These are phyloP conservation scores for Paraplagusia blochii DNA, from an alignment of 2,113 vertebrate species.

Conservation along the genomic window DNA sequence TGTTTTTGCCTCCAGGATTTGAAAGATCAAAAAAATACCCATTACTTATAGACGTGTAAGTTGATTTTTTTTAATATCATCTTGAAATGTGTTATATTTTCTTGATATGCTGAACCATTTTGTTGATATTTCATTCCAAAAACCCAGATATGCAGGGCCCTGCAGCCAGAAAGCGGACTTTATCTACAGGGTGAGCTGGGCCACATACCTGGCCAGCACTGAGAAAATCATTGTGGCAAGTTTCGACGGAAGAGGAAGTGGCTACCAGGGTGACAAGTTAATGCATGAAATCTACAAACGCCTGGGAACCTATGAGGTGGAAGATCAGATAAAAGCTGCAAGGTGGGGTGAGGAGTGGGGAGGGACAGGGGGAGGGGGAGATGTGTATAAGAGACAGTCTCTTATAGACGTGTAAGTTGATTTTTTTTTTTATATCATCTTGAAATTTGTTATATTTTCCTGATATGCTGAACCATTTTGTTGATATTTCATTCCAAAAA, in stretches of 20 bases:
- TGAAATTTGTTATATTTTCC: not conserved
- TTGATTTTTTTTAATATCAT: constrained; percentile 1
- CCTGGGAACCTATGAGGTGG: constrained; percentile 92
- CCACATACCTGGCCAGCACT: constrained; percentile 91
- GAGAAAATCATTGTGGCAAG: constrained; percentile 93
- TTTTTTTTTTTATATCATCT: not conserved
- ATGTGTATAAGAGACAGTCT: too few species aligned
- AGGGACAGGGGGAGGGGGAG: too few species aligned
- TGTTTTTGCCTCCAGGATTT: constrained; percentile 91
- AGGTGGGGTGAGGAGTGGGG: constrained; percentile 71
- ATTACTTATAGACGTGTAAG: constrained; percentile 93
- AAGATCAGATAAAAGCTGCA: constrained; percentile 92
- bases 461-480: not conserved
- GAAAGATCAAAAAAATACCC: constrained; percentile 90
- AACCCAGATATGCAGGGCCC: constrained; percentile 88
- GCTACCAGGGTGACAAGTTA: constrained; percentile 90
- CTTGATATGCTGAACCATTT: not conserved
- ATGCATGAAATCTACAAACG: constrained; percentile 90
- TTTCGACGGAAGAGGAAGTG: constrained; percentile 96
- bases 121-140: not conserved
- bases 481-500: not conserved
- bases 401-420: constrained; percentile 92
- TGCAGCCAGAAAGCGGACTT: constrained; percentile 89
- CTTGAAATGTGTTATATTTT: not conserved
- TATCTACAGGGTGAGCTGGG: constrained; percentile 82